phyloP scores from a whole-genome alignment of 1,140 invertebrate genomes.

The Muscidifurax raptorellus region DNA sequence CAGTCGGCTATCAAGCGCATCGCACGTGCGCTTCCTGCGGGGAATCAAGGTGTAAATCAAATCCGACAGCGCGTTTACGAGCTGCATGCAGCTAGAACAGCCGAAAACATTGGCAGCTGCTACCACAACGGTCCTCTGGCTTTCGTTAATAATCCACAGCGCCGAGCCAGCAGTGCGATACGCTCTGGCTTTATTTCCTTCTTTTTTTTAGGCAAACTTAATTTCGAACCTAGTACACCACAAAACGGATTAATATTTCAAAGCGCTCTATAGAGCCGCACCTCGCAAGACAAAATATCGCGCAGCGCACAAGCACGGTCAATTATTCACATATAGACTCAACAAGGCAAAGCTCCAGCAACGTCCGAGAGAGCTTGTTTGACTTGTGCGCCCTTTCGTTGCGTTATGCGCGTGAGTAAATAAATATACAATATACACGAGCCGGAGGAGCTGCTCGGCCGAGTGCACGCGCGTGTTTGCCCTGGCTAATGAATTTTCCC shows the following conservation, averaged over 20 bases:
- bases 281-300: not conserved
- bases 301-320: slow-evolving; percentile 52
- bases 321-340: slow-evolving; percentile 14
- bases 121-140: slow-evolving; percentile 56
- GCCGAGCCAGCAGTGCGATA: slow-evolving; percentile 37
- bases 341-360: not conserved
- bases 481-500: slow-evolving; percentile 63
- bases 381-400: slow-evolving; percentile 64
- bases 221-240: not conserved
- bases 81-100: not conserved
- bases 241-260: slow-evolving; percentile 6
- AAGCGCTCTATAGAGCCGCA: too few species aligned
- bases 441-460: not conserved
- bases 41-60: slow-evolving; percentile 48
- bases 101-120: slow-evolving; percentile 36
- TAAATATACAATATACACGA: slow-evolving; percentile 48
- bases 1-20: not conserved
- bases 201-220: not conserved
- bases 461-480: slow-evolving; percentile 44
- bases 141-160: slow-evolving; percentile 67
- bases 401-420: slow-evolving; percentile 60
- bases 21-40: not conserved
- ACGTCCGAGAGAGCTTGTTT: slow-evolving; percentile 57
- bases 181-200: not conserved
- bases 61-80: slow-evolving; percentile 47